Evolutionary conservation across 2,797 vertebrate species (phyloP).

Genomic region (Pseudochirops corinnae): DNA sequence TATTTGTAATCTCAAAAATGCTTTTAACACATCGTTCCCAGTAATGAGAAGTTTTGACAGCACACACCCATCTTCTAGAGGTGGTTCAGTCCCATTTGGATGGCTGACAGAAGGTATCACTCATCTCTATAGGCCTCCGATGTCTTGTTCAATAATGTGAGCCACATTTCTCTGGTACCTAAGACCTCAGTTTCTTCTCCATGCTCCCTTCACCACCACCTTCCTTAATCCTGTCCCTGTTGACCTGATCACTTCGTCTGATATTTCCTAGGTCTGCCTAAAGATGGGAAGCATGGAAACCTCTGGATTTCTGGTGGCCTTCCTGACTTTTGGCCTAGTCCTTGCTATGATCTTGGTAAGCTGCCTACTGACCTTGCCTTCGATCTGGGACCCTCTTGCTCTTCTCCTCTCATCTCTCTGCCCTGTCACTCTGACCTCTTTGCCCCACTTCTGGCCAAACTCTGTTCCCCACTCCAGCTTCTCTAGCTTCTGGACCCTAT

Average conservation of each 20-base stretch:
- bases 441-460: not conserved
- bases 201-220: not conserved
- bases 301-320: conserved; percentile 86
- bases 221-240: not conserved
- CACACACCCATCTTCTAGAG: not conserved
- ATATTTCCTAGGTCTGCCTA: conserved; percentile 82
- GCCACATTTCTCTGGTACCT: not conserved
- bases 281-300: conserved; percentile 84
- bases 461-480: not conserved
- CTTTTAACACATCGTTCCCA: not conserved
- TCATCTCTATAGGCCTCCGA: not conserved
- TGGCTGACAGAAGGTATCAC: not conserved
- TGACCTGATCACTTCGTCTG: conserved; percentile 60
- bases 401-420: not conserved
- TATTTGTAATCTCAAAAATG: not conserved
- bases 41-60: not conserved
- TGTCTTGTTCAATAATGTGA: not conserved
- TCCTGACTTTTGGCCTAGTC: conserved; percentile 87
- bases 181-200: conserved; percentile 17
- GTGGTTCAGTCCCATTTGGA: not conserved
- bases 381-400: not conserved
- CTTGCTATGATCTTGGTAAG: conserved; percentile 89
- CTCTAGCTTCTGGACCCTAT: not conserved
- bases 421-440: not conserved
- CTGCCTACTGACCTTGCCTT: conserved; percentile 21